Base-by-base conservation (phyloP, 2,888 invertebrate species). In the Drosophila nigricruria region DNA sequence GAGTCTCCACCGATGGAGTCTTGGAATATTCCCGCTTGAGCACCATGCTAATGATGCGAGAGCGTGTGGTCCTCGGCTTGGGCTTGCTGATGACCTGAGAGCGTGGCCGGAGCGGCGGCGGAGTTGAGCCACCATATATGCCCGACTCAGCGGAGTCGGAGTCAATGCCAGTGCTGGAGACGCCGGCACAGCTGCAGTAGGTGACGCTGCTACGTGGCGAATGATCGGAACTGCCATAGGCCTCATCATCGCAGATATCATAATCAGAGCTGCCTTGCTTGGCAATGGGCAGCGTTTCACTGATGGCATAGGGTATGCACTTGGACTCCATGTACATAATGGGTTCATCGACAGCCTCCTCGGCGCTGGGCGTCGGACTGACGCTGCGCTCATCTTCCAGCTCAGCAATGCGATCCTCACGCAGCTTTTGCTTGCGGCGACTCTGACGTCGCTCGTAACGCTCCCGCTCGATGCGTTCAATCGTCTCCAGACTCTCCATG, bases 401-500 rank as follows among this genome's bases (percentile, higher is more conserved):
- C 30, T 77, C 40, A 0, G 47, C 64, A 3, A 82, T 70, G 36
- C 81, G 79, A 0, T 25, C 61, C 50, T 78, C 54, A 1, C 62
- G 69, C 9, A 82, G 6, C 49, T 64, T 73, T 18, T 71, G 63
- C 2, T 68, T 59, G 1, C 74, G 76, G 0, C 79, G 72, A 0
- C 57, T 73, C n/a, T 71, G 71, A 0, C 73, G 74, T 0, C 74
- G 63, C n/a, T 80, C 85, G 16, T 84, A 66, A 0, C 85, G 81
- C n/a, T 87, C 73, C 32, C 73, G 65, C 10, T 88, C 77, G 18
- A 91, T 61, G 23, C 88, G 86, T 2, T 81, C 61, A 27, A 91
- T 85, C 1, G 81, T 91, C 61, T 91, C 91, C 23, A 91, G 52
- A 25, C 88, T 89, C 34, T 91, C 89, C 0, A 91, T 70, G 49